These are phyloP conservation scores for Dendrolimus punctatus DNA, from an alignment of 1,140 invertebrate genomes.

Conservation along the genomic window DNA sequence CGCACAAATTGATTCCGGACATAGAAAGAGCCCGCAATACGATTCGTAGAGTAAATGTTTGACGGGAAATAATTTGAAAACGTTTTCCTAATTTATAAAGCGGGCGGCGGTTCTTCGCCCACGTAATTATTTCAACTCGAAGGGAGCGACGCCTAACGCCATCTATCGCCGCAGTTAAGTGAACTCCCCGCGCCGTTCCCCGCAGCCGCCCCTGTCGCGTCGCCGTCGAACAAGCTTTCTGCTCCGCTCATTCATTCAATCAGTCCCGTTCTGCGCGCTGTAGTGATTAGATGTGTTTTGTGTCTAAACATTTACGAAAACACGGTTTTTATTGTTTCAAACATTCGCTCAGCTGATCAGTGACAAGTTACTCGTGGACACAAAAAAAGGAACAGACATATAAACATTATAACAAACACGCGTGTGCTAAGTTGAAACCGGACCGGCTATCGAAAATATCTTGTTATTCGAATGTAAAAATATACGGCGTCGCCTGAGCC, in stretches of 20 bases:
- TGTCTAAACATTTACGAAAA: constrained; percentile 21
- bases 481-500: constrained; percentile 55
- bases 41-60: constrained; percentile 45
- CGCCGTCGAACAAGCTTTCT: no score
- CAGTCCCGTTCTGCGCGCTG: constrained; percentile 48
- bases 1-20: constrained; percentile 55
- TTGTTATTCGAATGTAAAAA: constrained; percentile 56
- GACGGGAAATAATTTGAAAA: constrained; percentile 51
- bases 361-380: constrained; percentile 28
- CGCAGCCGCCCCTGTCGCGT: constrained; percentile 5
- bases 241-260: constrained; percentile 11
- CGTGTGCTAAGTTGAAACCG: constrained; percentile 20
- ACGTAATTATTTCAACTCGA: constrained; percentile 31
- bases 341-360: constrained; percentile 63
- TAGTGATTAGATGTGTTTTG: constrained; percentile 12
- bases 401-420: constrained; percentile 10
- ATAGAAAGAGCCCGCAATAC: constrained; percentile 31
- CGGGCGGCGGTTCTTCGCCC: constrained; percentile 18
- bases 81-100: constrained; percentile 47
- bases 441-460: constrained; percentile 43
- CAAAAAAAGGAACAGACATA: constrained; percentile 11
- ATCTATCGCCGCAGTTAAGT: constrained; percentile 31
- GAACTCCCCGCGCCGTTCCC: constrained; percentile 16
- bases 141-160: constrained; percentile 26
- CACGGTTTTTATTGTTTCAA: constrained; percentile 58